phyloP scores from a whole-genome alignment of 2,797 vertebrate genomes.

The Melanotaenia pygmaea region DNA sequence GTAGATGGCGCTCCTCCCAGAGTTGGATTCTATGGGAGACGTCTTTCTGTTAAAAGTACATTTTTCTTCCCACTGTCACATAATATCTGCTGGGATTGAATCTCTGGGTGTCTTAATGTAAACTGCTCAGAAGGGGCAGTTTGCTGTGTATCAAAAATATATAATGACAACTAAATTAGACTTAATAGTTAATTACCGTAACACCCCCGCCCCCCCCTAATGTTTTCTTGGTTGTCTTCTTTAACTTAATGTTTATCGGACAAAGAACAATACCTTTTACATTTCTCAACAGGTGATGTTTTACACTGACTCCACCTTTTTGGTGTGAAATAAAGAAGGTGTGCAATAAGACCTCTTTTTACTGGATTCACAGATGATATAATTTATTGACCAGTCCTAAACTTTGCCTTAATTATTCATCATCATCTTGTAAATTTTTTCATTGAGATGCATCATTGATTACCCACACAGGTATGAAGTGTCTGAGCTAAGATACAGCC shows the following conservation, averaged over 20 bases:
- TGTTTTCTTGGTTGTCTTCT: background rate
- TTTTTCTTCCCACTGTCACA: background rate
- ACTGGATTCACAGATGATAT: background rate
- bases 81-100: background rate
- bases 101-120: no score
- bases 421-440: slow-evolving; percentile 23
- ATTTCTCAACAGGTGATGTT: slow-evolving; percentile 42
- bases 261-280: slow-evolving; percentile 15
- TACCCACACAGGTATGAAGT: slow-evolving; percentile 18
- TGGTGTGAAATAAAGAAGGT: slow-evolving; percentile 27
- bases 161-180: background rate
- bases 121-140: background rate
- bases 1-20: background rate
- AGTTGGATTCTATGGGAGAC: no score
- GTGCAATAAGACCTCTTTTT: background rate
- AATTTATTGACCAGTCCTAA: background rate
- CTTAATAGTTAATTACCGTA: no score
- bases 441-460: slow-evolving; percentile 24
- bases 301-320: slow-evolving; percentile 14
- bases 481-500: slow-evolving; percentile 19
- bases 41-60: background rate
- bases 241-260: slow-evolving; percentile 27
- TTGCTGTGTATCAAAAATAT: no score
- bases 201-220: no score
- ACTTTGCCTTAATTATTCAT: background rate